Base-by-base conservation (phyloP, 37 sponge, comb jelly and placozoan genomes). In the Haliclona indistincta region DNA sequence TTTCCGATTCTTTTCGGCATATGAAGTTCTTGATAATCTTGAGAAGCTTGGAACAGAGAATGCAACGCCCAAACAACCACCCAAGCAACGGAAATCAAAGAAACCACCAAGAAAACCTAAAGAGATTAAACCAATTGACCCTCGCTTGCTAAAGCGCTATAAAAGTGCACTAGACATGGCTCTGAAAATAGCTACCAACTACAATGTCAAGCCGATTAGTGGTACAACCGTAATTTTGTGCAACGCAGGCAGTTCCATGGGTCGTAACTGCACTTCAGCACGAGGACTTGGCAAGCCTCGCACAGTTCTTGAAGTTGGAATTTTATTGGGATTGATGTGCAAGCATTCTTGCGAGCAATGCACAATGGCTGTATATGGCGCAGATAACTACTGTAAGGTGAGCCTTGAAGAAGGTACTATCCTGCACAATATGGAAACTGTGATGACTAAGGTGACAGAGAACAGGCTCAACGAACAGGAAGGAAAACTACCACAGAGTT, bases 1-100 rank as follows among this genome's bases (percentile, higher is more conserved):
- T 0, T 99, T 99, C 67, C 70, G 96, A 36, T 99, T 99, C 84
- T 90, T 99, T 76, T 93, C 96, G 42, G 99, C 99, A 23, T 99
- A 88, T 63, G 91, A 95, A 45, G 96, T 95, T n/a, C 71, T 96
- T 28, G 64, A 38, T 2, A 88, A 83, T 30, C 66, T 93, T 43
- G 96, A 96, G 66, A 93, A 89, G 64, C 74, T 79, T 42, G 81
- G 64, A 38, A 67, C 69, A 20, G 53, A 20, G 17, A 49, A 63
- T 0, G 54, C 68, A 19, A 28, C 36, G 25, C 43, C 51, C 3
- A 67, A 39, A 38, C 25, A 23, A 22, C 56, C 56, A 2, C 36
- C 47, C 23, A 70, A 45, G 45, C 38, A n/a, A 6, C 23, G 43
- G 10, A 6, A n/a, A 47, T 52, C 56, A 33, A 63, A 37, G 39